These are phyloP conservation scores for Eriosoma lanigerum DNA, from an alignment of 1,140 invertebrate species.

Conservation along the genomic window DNA sequence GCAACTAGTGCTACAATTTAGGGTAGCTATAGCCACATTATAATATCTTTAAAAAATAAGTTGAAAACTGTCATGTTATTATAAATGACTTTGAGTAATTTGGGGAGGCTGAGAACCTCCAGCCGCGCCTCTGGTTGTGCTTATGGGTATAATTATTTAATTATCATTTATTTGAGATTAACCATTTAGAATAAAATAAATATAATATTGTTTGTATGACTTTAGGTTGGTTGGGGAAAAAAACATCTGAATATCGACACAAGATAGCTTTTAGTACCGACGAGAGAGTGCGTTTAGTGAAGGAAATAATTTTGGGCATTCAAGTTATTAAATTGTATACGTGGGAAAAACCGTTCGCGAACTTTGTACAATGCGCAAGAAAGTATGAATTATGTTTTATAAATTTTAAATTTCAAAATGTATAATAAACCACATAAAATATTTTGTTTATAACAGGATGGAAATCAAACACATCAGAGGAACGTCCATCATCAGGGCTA, in stretches of 20 bases:
- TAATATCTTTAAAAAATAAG: too few relatives aligned
- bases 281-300: conserved; percentile 81
- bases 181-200: too few relatives aligned
- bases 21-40: too few relatives aligned
- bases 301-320: conserved; percentile 85
- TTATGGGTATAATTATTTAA: too few relatives aligned
- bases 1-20: too few relatives aligned
- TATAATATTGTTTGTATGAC: conserved; percentile 59
- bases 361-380: conserved; percentile 64
- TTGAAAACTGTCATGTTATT: too few relatives aligned
- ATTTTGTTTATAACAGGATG: conserved; percentile 55
- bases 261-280: conserved; percentile 75
- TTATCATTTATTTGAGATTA: too few relatives aligned
- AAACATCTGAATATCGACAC: conserved; percentile 67
- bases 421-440: neutral
- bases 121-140: too few relatives aligned
- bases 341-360: conserved; percentile 78
- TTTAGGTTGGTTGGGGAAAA: conserved; percentile 71
- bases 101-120: too few relatives aligned
- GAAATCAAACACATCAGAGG: conserved; percentile 59
- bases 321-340: conserved; percentile 91
- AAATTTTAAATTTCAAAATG: conserved; percentile 72
- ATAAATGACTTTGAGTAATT: too few relatives aligned
- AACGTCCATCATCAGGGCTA: conserved; percentile 58
- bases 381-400: conserved; percentile 64